A percentile compares a stretch with the other conserved stretches of the same genome.
These are phyloP conservation scores for Notarius quadriscutis DNA, from an alignment of 2,113 vertebrate species.

Conservation along the genomic window DNA sequence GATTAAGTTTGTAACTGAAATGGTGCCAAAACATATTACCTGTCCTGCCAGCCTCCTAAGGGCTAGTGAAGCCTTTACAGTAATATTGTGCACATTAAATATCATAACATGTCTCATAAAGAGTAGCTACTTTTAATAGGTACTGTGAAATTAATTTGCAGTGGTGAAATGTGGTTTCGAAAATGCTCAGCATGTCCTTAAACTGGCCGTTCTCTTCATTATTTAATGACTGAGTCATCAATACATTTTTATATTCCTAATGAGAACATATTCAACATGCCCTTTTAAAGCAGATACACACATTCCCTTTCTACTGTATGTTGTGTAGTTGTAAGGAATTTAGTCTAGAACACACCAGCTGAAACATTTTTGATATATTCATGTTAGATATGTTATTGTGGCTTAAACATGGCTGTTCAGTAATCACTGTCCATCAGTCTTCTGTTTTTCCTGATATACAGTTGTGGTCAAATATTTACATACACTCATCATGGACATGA, in stretches of 20 bases:
- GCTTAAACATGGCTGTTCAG: conserved; percentile 71
- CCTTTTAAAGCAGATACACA: conserved; percentile 49
- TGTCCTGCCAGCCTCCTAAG: background rate
- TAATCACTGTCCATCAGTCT: conserved; percentile 56
- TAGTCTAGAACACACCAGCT: conserved; percentile 65
- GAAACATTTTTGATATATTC: conserved; percentile 67
- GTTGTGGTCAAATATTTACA: no score
- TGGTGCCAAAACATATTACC: background rate
- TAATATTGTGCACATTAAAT: background rate
- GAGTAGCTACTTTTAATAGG: background rate
- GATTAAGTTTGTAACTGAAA: background rate
- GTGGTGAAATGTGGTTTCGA: background rate
- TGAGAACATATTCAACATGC: conserved; percentile 71
- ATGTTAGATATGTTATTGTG: conserved; percentile 71
- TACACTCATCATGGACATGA: no score
- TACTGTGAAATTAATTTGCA: background rate
- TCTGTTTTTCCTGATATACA: background rate
- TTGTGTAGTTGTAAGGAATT: conserved; percentile 59
- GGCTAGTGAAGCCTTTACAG: background rate
- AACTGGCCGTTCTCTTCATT: conserved; percentile 38
- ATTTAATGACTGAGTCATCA: conserved; percentile 45
- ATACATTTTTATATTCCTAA: conserved; percentile 55
- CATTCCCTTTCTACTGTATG: conserved; percentile 10
- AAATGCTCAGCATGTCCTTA: conserved; percentile 1
- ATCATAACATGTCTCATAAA: background rate